Evolutionary conservation across 1,140 invertebrate species (phyloP), one percentile per base, ranked within the genome.

Genomic region (Cydia fagiglandana): DNA sequence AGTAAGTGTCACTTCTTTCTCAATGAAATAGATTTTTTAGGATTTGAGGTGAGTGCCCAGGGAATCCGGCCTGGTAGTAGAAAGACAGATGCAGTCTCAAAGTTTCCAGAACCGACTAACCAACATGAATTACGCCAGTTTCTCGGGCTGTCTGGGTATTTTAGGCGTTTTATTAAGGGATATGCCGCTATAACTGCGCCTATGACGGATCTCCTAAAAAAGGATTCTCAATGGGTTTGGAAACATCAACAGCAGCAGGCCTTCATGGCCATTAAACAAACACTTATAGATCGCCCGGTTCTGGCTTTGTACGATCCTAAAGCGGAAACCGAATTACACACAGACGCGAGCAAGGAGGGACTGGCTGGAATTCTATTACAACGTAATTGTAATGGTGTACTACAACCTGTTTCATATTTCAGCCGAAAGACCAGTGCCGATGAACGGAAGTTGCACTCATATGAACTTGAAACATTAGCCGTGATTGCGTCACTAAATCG

Each of bases 1-100:
- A 61, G 56, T 61, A 61, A 61, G 17, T 61, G 56, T 10, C 4
- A 61, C 20, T 61, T 61, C 56, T 61, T 61, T 61, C 15, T 61
- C 4, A 9, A 64, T 0, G 13, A 9, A 6, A 64, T 64, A 12
- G 64, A 64, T 30, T 64, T 64, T 7, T 24, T 64, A 3, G 64
- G 64, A 13, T 64, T 64, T 64, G 64, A 64, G 64, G 64, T 64
- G 5, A 64, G 64, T 28, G 6, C 64, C 13, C 7, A 64, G 6
- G 64, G 64, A 2, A 64, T 64, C 10, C 64, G 64, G 7, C 64
- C 64, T 28, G 64, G 64, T 0, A 64, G 64, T 9, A 9, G 28
- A 34, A 64, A 64, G 13, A 64, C 64, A 24, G 24, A 64, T 13
- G 64, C 64, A 1, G 64, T 64, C 1, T 64, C 64, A 2, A 64